These are phyloP conservation scores for Chaenocephalus aceratus DNA, from an alignment of 2,113 vertebrate species.

Conservation along the genomic window DNA sequence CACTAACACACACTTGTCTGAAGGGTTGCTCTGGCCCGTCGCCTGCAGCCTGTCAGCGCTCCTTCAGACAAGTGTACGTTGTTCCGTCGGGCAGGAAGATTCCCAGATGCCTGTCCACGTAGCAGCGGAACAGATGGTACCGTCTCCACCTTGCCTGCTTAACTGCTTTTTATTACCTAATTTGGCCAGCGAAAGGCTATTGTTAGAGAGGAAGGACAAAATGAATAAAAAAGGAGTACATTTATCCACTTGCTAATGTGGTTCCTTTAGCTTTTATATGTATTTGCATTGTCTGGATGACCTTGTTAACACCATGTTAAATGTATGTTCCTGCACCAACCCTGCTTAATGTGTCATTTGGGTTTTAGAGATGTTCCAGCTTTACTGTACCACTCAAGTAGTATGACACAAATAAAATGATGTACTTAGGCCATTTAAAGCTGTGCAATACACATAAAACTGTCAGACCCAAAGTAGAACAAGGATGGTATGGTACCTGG, in stretches of 20 bases:
- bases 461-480: slow-evolving; percentile 29
- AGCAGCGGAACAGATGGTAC: slow-evolving; percentile 54
- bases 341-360: background rate
- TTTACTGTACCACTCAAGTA: background rate
- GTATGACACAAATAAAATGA: background rate
- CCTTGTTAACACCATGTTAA: slow-evolving; percentile 36
- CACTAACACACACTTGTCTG: slow-evolving; percentile 21
- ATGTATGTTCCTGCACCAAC: background rate
- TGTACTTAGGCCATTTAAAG: slow-evolving; percentile 22
- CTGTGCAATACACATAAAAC: slow-evolving; percentile 28
- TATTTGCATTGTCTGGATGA: slow-evolving; percentile 47
- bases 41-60: slow-evolving; percentile 52
- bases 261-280: slow-evolving; percentile 47
- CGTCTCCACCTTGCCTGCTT: slow-evolving; percentile 22
- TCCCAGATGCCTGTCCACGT: slow-evolving; percentile 21
- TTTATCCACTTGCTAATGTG: slow-evolving; percentile 44
- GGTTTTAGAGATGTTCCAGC: slow-evolving; percentile 3
- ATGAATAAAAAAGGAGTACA: slow-evolving; percentile 17
- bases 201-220: slow-evolving; percentile 18
- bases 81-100: background rate
- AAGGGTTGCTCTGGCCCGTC: slow-evolving; percentile 42
- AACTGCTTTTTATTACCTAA: slow-evolving; percentile 53
- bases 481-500: slow-evolving; percentile 47
- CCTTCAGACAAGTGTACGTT: slow-evolving; percentile 22
- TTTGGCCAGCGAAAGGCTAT: slow-evolving; percentile 25